These are phyloP conservation scores for Phoxinus dragarum DNA, from an alignment of 2,797 vertebrate genomes.

Conservation along the genomic window DNA sequence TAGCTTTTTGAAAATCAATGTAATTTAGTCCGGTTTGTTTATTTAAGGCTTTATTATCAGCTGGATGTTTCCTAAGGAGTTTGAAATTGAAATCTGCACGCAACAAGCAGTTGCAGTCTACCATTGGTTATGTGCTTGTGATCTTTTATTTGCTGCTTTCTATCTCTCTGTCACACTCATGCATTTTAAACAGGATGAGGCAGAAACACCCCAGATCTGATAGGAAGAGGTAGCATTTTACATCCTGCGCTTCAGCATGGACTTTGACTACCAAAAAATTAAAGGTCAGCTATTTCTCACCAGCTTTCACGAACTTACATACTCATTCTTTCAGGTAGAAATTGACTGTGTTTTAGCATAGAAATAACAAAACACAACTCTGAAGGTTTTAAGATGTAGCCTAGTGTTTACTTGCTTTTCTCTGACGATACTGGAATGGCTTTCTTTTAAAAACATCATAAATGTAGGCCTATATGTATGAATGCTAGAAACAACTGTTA, in stretches of 20 bases:
- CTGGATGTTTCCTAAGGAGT: not conserved
- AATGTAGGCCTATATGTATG: not conserved
- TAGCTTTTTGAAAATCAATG: not conserved
- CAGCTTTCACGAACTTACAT: not conserved
- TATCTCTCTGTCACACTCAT: slow-evolving; percentile 10
- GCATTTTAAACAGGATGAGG: slow-evolving; percentile 39
- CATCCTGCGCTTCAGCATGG: slow-evolving; percentile 57
- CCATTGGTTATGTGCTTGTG: not conserved
- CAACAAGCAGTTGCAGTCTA: not conserved
- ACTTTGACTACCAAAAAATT: slow-evolving; percentile 61
- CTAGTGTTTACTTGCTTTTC: not conserved
- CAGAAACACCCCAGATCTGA: slow-evolving; percentile 34
- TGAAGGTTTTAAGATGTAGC: not conserved
- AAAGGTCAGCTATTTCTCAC: slow-evolving; percentile 57
- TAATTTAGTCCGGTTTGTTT: not conserved
- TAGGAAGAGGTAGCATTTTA: slow-evolving; percentile 24
- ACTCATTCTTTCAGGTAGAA: not conserved
- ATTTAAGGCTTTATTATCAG: not conserved
- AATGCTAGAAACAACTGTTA: not conserved
- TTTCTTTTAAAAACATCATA: not conserved
- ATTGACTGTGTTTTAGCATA: not conserved
- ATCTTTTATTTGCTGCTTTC: slow-evolving; percentile 28
- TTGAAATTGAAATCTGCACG: not conserved
- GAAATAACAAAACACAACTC: not conserved
- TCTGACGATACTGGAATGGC: not conserved